phyloP scores from a whole-genome alignment of 2,888 invertebrate genomes.

The Ectemnius cavifrons region DNA sequence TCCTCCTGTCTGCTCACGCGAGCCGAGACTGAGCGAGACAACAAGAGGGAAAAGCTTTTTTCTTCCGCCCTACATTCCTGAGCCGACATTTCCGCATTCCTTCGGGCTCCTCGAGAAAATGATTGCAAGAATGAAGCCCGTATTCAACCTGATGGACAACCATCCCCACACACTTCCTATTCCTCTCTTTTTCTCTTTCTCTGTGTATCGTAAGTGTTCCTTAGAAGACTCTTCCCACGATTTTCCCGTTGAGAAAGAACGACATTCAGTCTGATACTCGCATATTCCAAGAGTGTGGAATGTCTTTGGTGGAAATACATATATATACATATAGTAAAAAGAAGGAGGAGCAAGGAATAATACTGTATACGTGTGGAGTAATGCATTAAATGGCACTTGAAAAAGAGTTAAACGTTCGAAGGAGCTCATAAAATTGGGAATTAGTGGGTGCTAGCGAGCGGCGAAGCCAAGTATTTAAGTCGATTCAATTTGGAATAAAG shows the following conservation, averaged over 20 bases:
- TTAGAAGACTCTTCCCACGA: background rate
- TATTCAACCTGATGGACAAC: constrained; percentile 21
- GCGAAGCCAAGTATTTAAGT: constrained; percentile 55
- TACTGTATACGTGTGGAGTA: too few relatives aligned
- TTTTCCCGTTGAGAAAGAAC: too few relatives aligned
- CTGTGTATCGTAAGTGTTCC: background rate
- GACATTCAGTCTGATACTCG: too few relatives aligned
- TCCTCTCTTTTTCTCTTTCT: constrained; percentile 11
- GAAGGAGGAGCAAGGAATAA: too few relatives aligned
- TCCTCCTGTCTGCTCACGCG: too few relatives aligned
- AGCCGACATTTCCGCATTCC: constrained; percentile 27
- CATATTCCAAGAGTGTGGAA: too few relatives aligned
- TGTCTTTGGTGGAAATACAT: too few relatives aligned
- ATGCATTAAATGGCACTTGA: constrained; percentile 40
- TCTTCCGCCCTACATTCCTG: constrained; percentile 22
- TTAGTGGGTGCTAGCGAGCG: constrained; percentile 43
- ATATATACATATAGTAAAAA: too few relatives aligned
- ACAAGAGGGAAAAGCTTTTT: background rate
- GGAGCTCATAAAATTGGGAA: constrained; percentile 53
- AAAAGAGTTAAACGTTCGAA: constrained; percentile 29
- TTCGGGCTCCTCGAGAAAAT: constrained; percentile 1
- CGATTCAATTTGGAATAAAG: constrained; percentile 63
- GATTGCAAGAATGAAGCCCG: constrained; percentile 20
- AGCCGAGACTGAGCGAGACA: too few relatives aligned
- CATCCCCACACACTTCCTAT: background rate